Conservation (phyloP, 1,140 invertebrate species). For the Cataglyphis hispanica region DNA sequence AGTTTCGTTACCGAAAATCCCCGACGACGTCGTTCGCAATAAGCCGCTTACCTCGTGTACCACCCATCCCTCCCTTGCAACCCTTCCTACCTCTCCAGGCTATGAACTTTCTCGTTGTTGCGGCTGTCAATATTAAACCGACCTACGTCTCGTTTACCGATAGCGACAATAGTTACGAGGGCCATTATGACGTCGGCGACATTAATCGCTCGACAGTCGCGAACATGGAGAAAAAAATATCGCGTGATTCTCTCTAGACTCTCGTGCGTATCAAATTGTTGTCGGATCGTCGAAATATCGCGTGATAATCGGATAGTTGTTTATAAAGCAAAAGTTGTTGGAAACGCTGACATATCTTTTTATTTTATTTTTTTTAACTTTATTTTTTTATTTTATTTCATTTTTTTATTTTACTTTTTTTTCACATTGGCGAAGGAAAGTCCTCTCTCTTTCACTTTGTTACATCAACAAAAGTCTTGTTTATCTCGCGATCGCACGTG, state of each 20-base stretch:
- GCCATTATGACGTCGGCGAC: constrained; percentile 1
- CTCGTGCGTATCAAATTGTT: not conserved
- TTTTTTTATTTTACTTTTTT: no score
- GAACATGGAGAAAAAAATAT: not conserved
- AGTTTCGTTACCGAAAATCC: constrained; percentile 70
- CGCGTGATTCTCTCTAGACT: not conserved
- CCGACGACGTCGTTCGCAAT: constrained; percentile 65
- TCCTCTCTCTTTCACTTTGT: constrained; percentile 17
- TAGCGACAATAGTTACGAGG: constrained; percentile 22
- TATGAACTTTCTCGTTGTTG: constrained; percentile 61
- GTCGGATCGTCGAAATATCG: not conserved
- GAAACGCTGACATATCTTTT: constrained; percentile 42
- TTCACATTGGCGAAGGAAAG: not conserved
- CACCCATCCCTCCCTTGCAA: constrained; percentile 15
- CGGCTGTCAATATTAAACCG: constrained; percentile 73
- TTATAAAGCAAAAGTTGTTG: not conserved
- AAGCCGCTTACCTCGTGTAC: constrained; percentile 73
- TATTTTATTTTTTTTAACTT: not conserved
- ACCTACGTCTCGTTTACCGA: constrained; percentile 2
- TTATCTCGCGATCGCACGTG: constrained; percentile 2
- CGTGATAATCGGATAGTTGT: not conserved
- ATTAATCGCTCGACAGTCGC: constrained; percentile 27
- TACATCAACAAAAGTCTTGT: not conserved
- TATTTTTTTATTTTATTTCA: constrained; percentile 41
- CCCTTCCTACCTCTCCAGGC: constrained; percentile 18